Percentiles rank a stretch among this genome's conserved stretches.
Conservation (phyloP, 2,113 vertebrate species). For the Seriola dumerili region DNA sequence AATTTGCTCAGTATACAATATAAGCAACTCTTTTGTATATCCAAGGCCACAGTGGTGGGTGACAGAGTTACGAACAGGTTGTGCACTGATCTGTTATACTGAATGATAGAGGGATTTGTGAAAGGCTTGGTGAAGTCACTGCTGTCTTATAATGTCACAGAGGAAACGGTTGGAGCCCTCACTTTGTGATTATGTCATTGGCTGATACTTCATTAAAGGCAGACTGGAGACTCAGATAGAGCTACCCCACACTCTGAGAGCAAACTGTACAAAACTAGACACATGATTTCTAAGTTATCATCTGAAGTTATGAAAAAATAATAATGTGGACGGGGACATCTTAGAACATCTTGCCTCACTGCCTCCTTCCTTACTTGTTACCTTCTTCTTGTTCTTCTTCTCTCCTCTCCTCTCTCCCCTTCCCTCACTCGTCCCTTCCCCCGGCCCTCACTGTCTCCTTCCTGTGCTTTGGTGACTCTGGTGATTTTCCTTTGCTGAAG, state of each 20-base stretch:
- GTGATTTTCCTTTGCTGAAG: conserved; percentile 93
- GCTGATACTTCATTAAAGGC: conserved; percentile 46
- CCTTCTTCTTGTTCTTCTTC: conserved; percentile 81
- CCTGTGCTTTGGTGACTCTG: conserved; percentile 95
- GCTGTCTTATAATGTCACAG: conserved; percentile 60
- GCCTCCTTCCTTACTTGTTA: conserved; percentile 80
- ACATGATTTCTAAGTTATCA: conserved; percentile 66
- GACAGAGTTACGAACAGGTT: conserved; percentile 35
- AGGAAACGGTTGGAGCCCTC: conserved; percentile 41
- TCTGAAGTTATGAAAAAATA: conserved; percentile 78
- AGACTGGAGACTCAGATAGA: conserved; percentile 53
- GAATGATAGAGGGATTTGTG: conserved; percentile 60
- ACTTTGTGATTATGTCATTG: conserved; percentile 55
- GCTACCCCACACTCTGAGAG: conserved; percentile 40
- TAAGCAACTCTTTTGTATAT: conserved; percentile 67
- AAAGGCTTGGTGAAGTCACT: conserved; percentile 46
- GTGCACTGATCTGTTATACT: conserved; percentile 40
- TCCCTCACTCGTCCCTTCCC: not conserved
- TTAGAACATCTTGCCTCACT: conserved; percentile 70
- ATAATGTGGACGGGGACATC: conserved; percentile 58
- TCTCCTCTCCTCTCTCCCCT: conserved; percentile 46
- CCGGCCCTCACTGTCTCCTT: conserved; percentile 67
- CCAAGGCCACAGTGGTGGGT: conserved; percentile 32
- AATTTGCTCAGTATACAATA: conserved; percentile 55
- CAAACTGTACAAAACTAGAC: conserved; percentile 74